A percentile compares a stretch with the other conserved stretches of the same genome.
Evolutionary conservation across 2,888 invertebrate genomes (phyloP).

Genomic region (Chrysotoxum bicinctum): DNA sequence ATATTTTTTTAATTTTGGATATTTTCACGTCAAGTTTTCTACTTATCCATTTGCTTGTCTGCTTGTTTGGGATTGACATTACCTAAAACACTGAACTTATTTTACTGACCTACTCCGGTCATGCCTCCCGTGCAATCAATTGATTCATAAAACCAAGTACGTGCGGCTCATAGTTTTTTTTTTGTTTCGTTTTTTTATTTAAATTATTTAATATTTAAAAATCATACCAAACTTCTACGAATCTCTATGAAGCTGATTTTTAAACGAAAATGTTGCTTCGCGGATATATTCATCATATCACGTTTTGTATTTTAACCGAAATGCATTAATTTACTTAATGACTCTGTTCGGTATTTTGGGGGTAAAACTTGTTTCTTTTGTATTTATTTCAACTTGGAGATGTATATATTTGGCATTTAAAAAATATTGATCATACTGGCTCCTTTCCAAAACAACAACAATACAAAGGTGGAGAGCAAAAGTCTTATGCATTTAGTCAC

Average conservation of each 20-base stretch:
- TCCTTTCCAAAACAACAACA: not conserved
- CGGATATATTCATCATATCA: not conserved
- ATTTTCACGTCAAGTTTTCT: too few relatives aligned
- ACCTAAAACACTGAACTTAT: too few relatives aligned
- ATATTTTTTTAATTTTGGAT: too few relatives aligned
- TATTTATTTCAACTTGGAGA: not conserved
- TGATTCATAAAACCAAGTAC: too few relatives aligned
- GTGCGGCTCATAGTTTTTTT: not conserved
- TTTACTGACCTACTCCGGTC: too few relatives aligned
- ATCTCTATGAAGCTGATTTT: not conserved
- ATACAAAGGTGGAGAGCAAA: not conserved
- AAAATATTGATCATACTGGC: not conserved
- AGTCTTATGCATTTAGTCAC: slow-evolving; percentile 19
- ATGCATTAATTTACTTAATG: not conserved
- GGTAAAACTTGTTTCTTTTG: not conserved
- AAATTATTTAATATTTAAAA: not conserved
- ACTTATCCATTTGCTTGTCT: too few relatives aligned
- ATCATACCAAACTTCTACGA: not conserved
- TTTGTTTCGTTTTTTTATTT: not conserved
- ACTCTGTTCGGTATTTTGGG: not conserved
- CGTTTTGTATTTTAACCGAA: not conserved
- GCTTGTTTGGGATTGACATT: too few relatives aligned
- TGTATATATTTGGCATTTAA: not conserved
- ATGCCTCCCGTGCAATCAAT: too few relatives aligned
- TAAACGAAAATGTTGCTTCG: not conserved